phyloP scores from a whole-genome alignment of 2,888 invertebrate species.

The Sphaerophoria rueppellii region DNA sequence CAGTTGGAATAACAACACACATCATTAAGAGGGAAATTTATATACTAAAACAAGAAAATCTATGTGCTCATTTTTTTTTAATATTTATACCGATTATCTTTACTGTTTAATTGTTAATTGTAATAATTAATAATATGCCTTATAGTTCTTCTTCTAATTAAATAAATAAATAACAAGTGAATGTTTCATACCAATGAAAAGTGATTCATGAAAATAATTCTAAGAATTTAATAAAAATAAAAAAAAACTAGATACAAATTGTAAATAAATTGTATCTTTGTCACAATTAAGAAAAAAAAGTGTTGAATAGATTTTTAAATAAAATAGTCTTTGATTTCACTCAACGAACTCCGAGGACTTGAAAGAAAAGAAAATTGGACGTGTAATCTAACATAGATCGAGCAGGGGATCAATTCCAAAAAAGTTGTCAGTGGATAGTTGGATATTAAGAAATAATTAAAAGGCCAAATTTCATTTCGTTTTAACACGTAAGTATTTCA shows the following conservation, averaged over 20 bases:
- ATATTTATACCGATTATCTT: constrained; percentile 2
- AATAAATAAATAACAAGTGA: not conserved
- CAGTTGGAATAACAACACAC: constrained; percentile 37
- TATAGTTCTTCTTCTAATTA: constrained; percentile 22
- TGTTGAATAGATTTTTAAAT: not conserved
- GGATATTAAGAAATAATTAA: constrained; percentile 7
- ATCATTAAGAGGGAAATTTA: constrained; percentile 20
- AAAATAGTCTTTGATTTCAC: not conserved
- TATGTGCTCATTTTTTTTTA: constrained; percentile 13
- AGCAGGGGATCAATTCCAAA: constrained; percentile 32
- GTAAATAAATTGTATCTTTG: constrained; percentile 15
- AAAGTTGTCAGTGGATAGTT: constrained; percentile 64
- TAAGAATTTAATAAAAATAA: constrained; percentile 34
- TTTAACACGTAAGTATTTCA: constrained; percentile 19
- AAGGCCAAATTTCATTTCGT: constrained; percentile 25
- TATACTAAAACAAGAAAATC: constrained; percentile 19
- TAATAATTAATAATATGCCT: constrained; percentile 15
- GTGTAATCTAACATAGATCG: not conserved
- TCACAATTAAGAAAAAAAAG: constrained; percentile 1
- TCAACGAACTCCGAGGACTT: constrained; percentile 25
- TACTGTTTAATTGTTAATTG: constrained; percentile 10
- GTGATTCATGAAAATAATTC: not conserved
- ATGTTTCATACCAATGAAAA: not conserved
- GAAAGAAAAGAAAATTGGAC: not conserved
- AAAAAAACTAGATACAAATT: constrained; percentile 49